Base-by-base conservation (phyloP, 92 coral and sea anemone genomes). In the Epizoanthus scotinus region DNA sequence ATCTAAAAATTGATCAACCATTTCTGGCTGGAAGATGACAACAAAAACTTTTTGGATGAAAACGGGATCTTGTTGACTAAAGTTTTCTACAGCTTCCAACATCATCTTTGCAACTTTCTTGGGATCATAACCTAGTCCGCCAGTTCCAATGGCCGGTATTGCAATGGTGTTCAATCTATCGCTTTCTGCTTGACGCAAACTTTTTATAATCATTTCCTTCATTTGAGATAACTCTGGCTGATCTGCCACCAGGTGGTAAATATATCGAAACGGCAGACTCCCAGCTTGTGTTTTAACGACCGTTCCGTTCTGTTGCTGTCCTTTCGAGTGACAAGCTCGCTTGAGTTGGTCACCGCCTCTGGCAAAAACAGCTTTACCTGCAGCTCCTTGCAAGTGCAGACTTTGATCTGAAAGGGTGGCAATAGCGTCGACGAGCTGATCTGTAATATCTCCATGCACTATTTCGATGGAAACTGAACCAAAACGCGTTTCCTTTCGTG, bases 81-180 rank as follows among this genome's bases (percentile, higher is more conserved):
- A 90, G 56, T 44, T 73, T 20, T 60, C 70, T 25, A 92, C 58
- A 27, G 90, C 91, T 12, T 87, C 59, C 31, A 90, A 22, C 50
- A 90, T 70, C 44, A 81, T 78, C 50, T 87, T 82, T 5, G 92
- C 90, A n/a, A 85, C 87, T 50, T 87, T 84, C 66, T 85, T 72
- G 2, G 85, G 79, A 0, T 47, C 67, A 1, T 69, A 62, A 8
- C 70, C 19, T 3, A 74, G 71, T 14, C 49, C 59, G n/a, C 94
- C 98, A 42, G 94, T 91, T 24, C 92, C 94, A 2, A 93, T 49
- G 17, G 98, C 98, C 25, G 94, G 94, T 3, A 93, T 52, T 5
- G 94, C 79, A 24, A 90, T 84, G 8, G 92, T 84, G 9, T 54
- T 72, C 31, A 91, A 19, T 9, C 86, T 63, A 13, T 58, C 25